Evolutionary conservation across 1,140 invertebrate species (phyloP).

Genomic region (Agrilus planipennis): DNA sequence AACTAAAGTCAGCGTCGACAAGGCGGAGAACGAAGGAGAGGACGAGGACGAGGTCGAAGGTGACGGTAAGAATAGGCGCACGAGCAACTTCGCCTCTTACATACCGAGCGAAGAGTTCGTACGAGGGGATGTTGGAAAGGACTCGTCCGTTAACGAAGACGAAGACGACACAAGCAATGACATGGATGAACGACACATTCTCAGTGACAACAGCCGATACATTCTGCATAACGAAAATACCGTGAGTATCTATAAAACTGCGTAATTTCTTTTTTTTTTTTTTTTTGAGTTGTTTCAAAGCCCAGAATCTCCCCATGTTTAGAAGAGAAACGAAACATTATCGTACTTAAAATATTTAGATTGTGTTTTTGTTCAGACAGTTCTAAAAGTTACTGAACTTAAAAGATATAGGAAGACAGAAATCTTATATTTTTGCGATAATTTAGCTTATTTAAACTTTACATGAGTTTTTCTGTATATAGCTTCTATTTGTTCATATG

Average conservation of each 20-base stretch:
- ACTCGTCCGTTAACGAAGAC: background rate
- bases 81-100: slow-evolving; percentile 43
- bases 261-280: slow-evolving; percentile 2
- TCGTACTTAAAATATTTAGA: too few species aligned
- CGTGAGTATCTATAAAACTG: too few species aligned
- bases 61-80: slow-evolving; percentile 8
- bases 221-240: slow-evolving; percentile 2
- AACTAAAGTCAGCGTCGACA: background rate
- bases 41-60: background rate
- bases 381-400: too few species aligned
- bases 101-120: slow-evolving; percentile 36
- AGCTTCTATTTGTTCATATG: too few species aligned
- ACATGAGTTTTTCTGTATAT: too few species aligned
- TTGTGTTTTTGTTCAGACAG: too few species aligned
- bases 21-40: background rate
- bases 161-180: slow-evolving; percentile 5
- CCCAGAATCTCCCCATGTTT: too few species aligned
- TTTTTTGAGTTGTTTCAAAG: background rate
- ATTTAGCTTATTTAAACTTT: too few species aligned
- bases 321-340: too few species aligned
- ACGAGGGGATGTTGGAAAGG: slow-evolving; percentile 9
- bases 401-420: too few species aligned
- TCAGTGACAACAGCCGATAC: slow-evolving; percentile 3
- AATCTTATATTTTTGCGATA: too few species aligned
- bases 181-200: slow-evolving; percentile 4